Percentiles rank a stretch among this genome's conserved stretches.
Evolutionary conservation across 2,888 invertebrate species (phyloP).

Genomic region (Pedicia rivosa): DNA sequence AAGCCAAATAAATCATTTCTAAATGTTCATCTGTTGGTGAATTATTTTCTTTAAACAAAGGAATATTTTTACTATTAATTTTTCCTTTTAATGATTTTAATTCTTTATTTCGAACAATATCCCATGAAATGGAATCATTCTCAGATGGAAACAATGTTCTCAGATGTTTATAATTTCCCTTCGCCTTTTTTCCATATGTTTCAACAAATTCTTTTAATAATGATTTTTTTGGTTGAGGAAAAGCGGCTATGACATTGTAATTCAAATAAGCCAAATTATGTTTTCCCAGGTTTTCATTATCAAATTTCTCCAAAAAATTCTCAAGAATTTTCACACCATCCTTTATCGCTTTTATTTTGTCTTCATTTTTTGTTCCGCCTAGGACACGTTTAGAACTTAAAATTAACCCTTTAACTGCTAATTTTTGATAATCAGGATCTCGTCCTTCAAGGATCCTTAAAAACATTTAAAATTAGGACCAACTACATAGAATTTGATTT

Average conservation of each 20-base stretch:
- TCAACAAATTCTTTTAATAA: conserved; percentile 40
- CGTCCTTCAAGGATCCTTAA: conserved; percentile 45
- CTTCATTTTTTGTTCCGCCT: conserved; percentile 59
- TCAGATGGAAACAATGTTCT: conserved; percentile 41
- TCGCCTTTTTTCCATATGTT: conserved; percentile 47
- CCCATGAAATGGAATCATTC: conserved; percentile 48
- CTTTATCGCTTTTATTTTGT: conserved; percentile 56
- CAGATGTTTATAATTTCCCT: conserved; percentile 47
- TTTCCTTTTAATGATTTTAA: conserved; percentile 39
- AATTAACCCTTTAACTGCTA: conserved; percentile 53
- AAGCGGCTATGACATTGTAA: conserved; percentile 38
- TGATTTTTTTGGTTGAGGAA: conserved; percentile 34
- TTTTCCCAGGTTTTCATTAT: conserved; percentile 44
- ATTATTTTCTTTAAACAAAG: conserved; percentile 46
- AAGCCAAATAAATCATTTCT: conserved; percentile 56
- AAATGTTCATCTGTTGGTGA: conserved; percentile 52
- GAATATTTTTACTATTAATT: conserved; percentile 41
- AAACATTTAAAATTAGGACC: conserved; percentile 8
- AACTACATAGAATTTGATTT: too few species aligned
- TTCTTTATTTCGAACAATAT: conserved; percentile 50
- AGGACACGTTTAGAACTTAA: conserved; percentile 56
- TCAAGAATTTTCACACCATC: conserved; percentile 55
- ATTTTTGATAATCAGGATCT: conserved; percentile 60
- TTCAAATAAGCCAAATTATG: conserved; percentile 55
- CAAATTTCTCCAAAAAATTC: conserved; percentile 57